These are phyloP conservation scores for Paedocypris sp. DNA, from an alignment of 2,113 vertebrate genomes.

Conservation along the genomic window DNA sequence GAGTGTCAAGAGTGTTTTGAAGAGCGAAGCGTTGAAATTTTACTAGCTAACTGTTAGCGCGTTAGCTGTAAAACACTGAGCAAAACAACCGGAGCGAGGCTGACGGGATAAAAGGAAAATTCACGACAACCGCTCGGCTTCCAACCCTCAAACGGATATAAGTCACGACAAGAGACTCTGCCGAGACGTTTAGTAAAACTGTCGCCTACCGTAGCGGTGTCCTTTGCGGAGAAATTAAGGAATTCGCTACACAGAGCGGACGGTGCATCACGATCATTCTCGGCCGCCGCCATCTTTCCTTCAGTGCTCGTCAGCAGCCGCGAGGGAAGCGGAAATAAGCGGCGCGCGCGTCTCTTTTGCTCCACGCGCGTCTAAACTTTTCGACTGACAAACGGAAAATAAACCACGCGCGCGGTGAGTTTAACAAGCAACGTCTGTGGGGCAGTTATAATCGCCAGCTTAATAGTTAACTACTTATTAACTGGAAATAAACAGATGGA, in stretches of 20 bases:
- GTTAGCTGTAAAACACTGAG: conserved; percentile 6
- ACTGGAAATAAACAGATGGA: too few relatives aligned
- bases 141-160: not conserved
- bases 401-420: not conserved
- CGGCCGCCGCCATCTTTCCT: conserved; percentile 61
- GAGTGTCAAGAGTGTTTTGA: not conserved
- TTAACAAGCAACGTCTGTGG: not conserved
- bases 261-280: conserved; percentile 45
- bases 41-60: conserved; percentile 14
- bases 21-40: not conserved
- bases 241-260: conserved; percentile 52
- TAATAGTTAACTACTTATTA: too few relatives aligned
- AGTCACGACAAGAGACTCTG: not conserved
- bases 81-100: conserved; percentile 41
- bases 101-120: not conserved
- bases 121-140: not conserved
- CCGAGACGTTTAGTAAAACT: not conserved
- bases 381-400: conserved; percentile 26
- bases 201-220: conserved; percentile 58
- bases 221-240: conserved; percentile 57
- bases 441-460: too few relatives aligned
- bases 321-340: conserved; percentile 43
- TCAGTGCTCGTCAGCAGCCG: conserved; percentile 13
- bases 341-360: conserved; percentile 1
- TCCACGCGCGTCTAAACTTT: conserved; percentile 17